Base-by-base conservation (phyloP, 2,113 vertebrate species). In the Lethenteron camtschaticum region DNA sequence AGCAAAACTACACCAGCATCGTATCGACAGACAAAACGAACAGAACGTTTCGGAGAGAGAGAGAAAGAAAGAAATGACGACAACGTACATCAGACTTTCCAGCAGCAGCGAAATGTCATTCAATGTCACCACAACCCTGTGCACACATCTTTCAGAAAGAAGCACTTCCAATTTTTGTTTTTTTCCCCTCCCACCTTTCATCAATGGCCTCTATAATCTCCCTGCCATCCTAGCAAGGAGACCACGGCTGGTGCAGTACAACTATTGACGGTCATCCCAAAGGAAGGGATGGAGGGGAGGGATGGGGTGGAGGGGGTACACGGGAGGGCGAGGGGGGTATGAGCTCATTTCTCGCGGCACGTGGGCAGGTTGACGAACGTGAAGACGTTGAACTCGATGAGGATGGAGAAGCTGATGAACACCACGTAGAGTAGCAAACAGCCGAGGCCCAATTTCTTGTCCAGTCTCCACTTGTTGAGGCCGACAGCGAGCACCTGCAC, bases 391-490 rank as follows among this genome's bases (percentile, higher is more conserved):
- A 72, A 81, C 24, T 81, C 81, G 12, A 85, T 83, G 71, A 85
- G 72, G 75, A 85, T 81, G 75, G 82, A 81, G 77, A 78, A 82
- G 76, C 83, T 80, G 58, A 85, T 78, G 76, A 85, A 85, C 75
- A 85, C 75, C 69, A 79, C 75, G 71, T 85, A 85, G 69, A 85
- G 82, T 56, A 80, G 75, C 75, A 85, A 2, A 10, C 82, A 77
- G 8, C 82, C 77, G 68, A 85, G 70, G 59, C 83, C 83, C 72
- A 85, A 73, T 57, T 79, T 78, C 10, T 79, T 79, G 73, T 85
- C 81, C 75, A 85, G 78, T 79, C 73, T 82, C 83, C 83, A 85
- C 73, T 75, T 79, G 75, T 85, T 85, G 74, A 85, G 77, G 69
- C 84, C 79, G 57, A 85, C 80, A 9, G 81, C 79, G 59, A 70